Base-by-base conservation (phyloP, 2,113 vertebrate genomes). In the Cyprinodon variegatus region DNA sequence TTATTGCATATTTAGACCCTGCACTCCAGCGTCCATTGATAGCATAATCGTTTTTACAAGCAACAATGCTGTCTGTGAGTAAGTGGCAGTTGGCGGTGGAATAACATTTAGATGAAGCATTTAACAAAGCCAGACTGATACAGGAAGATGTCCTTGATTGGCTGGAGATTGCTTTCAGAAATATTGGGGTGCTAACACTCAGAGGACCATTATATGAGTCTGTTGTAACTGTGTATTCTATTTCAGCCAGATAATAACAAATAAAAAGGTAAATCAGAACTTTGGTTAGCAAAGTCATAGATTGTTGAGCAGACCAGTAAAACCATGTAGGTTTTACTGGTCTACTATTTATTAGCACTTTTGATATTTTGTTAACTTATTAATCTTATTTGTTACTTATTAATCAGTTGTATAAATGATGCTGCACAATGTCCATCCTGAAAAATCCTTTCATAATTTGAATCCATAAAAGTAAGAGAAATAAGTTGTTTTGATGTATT, bases 71-170 rank as follows among this genome's bases (percentile, higher is more conserved):
- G 48, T 45, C 13, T 57, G n/a, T 66, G 46, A 76, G 43, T 22
- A 69, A 57, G 48, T n/a, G 22, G 45, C n/a, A 10, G 53, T 61
- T 74, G 22, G 61, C 60, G 37, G 20, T 12, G n/a, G 13, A 45
- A 62, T 68, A 13, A 72, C 41, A 45, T 75, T 59, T 69, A 70
- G 61, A 73, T 70, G 9, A 46, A 71, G 46, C 29, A 62, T 29
- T 59, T 20, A 70, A 69, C 62, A 14, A 45, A 14, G 17, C 17
- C 17, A 29, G 11, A n/a, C 48, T 14, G 39, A 40, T 11, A 69
- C 14, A 40, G 8, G n/a, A 48, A 39, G 39, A 50, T 64, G 39
- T 29, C 11, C 22, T 13, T 68, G 8, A 39, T 39, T 36, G 20
- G 17, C 17, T 53, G n/a, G 36, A 39, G 38, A 17, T 46, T 46